Conservation (phyloP, 2,888 invertebrate genomes). For the Phlogophora meticulosa region DNA sequence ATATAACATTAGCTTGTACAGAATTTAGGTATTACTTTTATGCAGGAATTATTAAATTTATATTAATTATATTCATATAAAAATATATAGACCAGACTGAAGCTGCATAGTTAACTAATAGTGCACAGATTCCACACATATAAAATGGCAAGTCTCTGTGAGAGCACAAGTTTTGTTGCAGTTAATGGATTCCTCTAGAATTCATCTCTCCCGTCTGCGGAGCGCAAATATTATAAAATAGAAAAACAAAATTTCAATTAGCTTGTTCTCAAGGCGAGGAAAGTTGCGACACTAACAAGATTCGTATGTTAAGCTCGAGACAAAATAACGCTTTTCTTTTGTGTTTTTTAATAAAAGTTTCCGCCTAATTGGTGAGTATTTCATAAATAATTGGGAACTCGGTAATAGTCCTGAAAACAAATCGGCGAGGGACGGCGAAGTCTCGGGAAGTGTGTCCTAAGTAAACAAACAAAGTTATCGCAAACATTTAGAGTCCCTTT, state of each 20-base stretch:
- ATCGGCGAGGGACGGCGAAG: constrained; percentile 45
- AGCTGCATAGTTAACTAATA: too few relatives aligned
- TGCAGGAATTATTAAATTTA: too few relatives aligned
- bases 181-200: constrained; percentile 43
- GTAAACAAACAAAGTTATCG: constrained; percentile 62
- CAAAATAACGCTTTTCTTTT: constrained; percentile 35
- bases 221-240: constrained; percentile 48
- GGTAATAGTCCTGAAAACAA: constrained; percentile 57
- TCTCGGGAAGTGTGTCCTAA: constrained; percentile 55
- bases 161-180: constrained; percentile 29
- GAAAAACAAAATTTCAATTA: constrained; percentile 56
- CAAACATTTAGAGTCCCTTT: constrained; percentile 65
- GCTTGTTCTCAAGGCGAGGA: constrained; percentile 44
- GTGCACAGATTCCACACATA: constrained; percentile 18
- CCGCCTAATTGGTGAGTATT: constrained; percentile 44
- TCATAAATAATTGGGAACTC: constrained; percentile 55
- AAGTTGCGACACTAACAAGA: constrained; percentile 40
- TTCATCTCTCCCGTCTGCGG: constrained; percentile 17
- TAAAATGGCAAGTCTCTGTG: neutral
- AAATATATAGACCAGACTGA: too few relatives aligned
- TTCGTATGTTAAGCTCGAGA: constrained; percentile 28
- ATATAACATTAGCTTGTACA: too few relatives aligned
- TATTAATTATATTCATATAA: too few relatives aligned
- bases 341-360: constrained; percentile 45
- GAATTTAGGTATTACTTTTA: too few relatives aligned